Conservation (phyloP, 2,797 vertebrate species). For the Myotis daubentonii region DNA sequence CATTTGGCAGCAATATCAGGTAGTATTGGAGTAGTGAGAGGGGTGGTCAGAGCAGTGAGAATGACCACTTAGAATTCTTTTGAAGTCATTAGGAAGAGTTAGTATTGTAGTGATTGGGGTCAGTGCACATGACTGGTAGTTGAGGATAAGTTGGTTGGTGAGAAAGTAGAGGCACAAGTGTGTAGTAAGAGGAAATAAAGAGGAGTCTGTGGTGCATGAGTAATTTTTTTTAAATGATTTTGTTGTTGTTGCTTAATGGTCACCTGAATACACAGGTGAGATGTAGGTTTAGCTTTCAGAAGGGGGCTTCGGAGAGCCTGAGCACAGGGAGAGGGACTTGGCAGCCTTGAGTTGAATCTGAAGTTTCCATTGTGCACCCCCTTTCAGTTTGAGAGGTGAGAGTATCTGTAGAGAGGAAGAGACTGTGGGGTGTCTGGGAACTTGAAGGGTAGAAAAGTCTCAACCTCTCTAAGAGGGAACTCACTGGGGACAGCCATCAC, state of each 20-base stretch:
- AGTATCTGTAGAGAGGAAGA: background rate
- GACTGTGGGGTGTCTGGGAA: background rate
- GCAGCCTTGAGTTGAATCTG: background rate
- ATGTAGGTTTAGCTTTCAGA: background rate
- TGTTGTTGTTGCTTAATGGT: background rate
- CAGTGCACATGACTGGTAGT: background rate
- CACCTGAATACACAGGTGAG: background rate
- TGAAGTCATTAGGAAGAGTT: background rate
- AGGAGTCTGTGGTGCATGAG: background rate
- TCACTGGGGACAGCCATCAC: background rate
- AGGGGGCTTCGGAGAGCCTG: background rate
- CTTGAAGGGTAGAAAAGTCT: background rate
- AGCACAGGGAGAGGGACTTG: background rate
- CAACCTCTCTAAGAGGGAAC: background rate
- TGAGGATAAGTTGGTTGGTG: background rate
- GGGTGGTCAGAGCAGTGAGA: background rate
- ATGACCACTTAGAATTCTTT: background rate
- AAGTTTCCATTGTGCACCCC: background rate
- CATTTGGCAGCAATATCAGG: background rate
- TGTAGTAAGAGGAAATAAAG: background rate
- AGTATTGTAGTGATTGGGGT: background rate
- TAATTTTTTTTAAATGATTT: background rate
- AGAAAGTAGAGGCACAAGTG: background rate
- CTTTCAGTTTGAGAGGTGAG: background rate
- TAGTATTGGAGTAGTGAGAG: background rate